Evolutionary conservation across 1,140 invertebrate species (phyloP), one percentile per base, ranked within the genome.

Genomic region (Pseudomyrmex sp.): DNA sequence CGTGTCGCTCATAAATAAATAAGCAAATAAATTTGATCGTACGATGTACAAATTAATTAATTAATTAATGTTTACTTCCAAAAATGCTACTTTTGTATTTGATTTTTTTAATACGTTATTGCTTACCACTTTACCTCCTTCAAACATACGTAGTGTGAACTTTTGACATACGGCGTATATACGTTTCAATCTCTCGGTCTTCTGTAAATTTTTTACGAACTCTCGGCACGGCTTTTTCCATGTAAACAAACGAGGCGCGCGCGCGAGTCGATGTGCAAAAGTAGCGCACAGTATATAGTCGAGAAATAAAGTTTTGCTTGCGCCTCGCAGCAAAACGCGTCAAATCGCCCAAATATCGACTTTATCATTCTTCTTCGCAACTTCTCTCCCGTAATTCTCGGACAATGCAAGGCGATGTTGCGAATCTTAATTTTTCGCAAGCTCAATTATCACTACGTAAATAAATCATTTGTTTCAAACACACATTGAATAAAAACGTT

Each of bases 161-260:
- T 48, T 56, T 44, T 35, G 65, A 54, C 48, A 54, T 18, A 52
- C n/a, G 10, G n/a, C n/a, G 54, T 58, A 77, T 15, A 3, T 68
- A 52, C 10, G 12, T 76, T 12, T 69, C 12, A n/a, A 79, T 79
- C 52, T 79, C 52, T 70, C 12, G 12, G 20, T 8, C 5, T 79
- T 1, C 18, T 54, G 35, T 79, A 70, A 79, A 79, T 79, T 58
- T 70, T 79, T 70, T 69, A 79, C 10, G 20, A 79, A 20, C 35
- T 59, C 10, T 79, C 7, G 35, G 15, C 20, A 18, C 10, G 10
- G 58, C 52, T 79, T 77, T 58, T 58, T 70, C 76, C 7, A 20
- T 50, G 44, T 80, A 80, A 80, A 80, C 65, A 70, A 72, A 80
- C 35, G 35, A 35, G 35, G 35, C 35, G 35, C 20, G 44, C 15